A percentile compares a stretch with the other conserved stretches of the same genome.
These are phyloP conservation scores for Exephanes ischioxanthus DNA, from an alignment of 2,888 invertebrate genomes.

Conservation along the genomic window DNA sequence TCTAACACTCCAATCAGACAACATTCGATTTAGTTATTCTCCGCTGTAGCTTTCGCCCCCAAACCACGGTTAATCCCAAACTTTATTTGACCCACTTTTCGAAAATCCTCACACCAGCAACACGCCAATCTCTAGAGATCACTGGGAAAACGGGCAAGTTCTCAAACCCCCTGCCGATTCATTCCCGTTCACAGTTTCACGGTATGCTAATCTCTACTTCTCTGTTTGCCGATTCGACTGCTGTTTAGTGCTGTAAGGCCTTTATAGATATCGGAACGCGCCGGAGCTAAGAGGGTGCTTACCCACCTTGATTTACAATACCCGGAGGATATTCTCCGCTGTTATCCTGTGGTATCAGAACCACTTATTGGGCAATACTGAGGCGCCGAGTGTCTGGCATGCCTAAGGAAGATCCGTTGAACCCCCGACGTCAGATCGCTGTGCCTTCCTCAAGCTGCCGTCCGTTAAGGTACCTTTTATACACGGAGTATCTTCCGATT, in stretches of 20 bases:
- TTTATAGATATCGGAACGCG: slow-evolving; percentile 20
- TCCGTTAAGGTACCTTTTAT: background rate
- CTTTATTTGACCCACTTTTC: slow-evolving; percentile 7
- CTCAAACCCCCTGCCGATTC: background rate
- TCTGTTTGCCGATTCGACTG: slow-evolving; percentile 11
- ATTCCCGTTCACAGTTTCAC: slow-evolving; percentile 2
- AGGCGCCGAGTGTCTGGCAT: slow-evolving; percentile 67
- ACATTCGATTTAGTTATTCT: background rate
- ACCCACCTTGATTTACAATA: slow-evolving; percentile 53
- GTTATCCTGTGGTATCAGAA: slow-evolving; percentile 71
- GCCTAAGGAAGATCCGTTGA: slow-evolving; percentile 71
- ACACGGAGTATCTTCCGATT: background rate
- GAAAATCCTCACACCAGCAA: slow-evolving; percentile 14
- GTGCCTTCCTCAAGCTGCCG: slow-evolving; percentile 19
- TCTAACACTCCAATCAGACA: background rate
- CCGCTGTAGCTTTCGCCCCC: background rate
- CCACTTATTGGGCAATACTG: slow-evolving; percentile 73
- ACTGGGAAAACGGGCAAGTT: slow-evolving; percentile 21
- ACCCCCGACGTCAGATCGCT: slow-evolving; percentile 48
- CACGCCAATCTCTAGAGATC: slow-evolving; percentile 39
- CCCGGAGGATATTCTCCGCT: slow-evolving; percentile 38
- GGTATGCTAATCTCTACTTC: slow-evolving; percentile 14
- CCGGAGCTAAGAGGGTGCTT: slow-evolving; percentile 31
- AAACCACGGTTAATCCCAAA: background rate
- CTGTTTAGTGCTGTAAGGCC: slow-evolving; percentile 10